Base-by-base conservation (phyloP, 2,888 invertebrate species). In the Reticulitermes lucifugus region DNA sequence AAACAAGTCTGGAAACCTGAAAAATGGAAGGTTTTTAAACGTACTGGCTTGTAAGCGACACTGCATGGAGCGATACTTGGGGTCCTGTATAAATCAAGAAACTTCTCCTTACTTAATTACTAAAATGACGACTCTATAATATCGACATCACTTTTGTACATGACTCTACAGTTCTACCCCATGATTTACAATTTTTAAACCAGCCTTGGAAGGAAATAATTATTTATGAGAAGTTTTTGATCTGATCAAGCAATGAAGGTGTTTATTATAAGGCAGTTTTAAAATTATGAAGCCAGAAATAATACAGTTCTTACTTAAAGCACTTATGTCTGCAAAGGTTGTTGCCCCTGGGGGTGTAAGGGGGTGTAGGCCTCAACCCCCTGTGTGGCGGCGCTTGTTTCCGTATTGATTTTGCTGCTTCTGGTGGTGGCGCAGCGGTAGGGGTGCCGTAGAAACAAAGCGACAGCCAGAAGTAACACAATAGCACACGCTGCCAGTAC, bases 351-450 rank as follows among this genome's bases (percentile, higher is more conserved):
- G 77, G 77, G 43, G 77, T 73, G 73, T 29, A 70, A 35, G 43
- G 77, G 77, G 77, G 46, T 43, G 43, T 77, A 77, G 77, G 77
- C 51, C 73, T 73, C 41, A 41, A 73, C 73, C 73, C 73, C 77
- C 77, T 5, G 51, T 77, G 77, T 77, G 77, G 77, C 77, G 77
- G 77, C 77, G 77, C 77, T 51, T 77, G 77, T 77, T 77, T 77
- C 77, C 77, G 77, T 77, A 77, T 77, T 77, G 77, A 77, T 77
- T 77, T 77, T 77, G 77, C 77, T 46, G 77, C n/a, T 77, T 6
- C 41, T 41, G 73, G 73, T 73, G 73, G 73, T 73, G 43, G 73
- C 18, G 18, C 14, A 55, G n/a, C n/a, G 71, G 71, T 35, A n/a
- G 43, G 75, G 75, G 75, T 75, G 43, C 41, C 29, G 77, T n/a